Percentiles rank a stretch among this genome's conserved stretches.
These are phyloP conservation scores for Andrena hattorfiana DNA, from an alignment of 2,888 invertebrate genomes.

Conservation along the genomic window DNA sequence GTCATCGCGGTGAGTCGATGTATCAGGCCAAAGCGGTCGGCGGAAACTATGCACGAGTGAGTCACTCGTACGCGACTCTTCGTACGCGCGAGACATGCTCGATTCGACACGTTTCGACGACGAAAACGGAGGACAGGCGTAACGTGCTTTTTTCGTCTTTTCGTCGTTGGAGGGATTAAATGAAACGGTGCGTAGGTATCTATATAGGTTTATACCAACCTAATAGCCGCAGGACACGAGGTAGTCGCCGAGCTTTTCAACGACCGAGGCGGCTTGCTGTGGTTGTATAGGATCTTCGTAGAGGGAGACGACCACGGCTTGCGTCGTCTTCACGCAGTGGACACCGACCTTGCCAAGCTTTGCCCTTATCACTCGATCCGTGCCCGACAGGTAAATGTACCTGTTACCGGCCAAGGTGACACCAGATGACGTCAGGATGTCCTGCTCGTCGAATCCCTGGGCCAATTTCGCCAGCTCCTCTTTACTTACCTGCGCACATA, in stretches of 20 bases:
- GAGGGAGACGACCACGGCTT: slow-evolving; percentile 97
- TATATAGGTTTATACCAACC: slow-evolving; percentile 80
- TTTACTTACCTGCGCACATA: slow-evolving; percentile 89
- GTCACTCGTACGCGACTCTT: slow-evolving; percentile 44
- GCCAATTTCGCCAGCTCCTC: slow-evolving; percentile 96
- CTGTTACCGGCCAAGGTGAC: slow-evolving; percentile 96
- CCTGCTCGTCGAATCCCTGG: slow-evolving; percentile 95
- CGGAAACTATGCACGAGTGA: slow-evolving; percentile 68
- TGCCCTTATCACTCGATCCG: slow-evolving; percentile 96
- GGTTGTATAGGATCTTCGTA: slow-evolving; percentile 98
- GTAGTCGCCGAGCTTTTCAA: slow-evolving; percentile 99
- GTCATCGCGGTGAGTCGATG: slow-evolving; percentile 66
- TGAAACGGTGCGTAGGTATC: too few species aligned
- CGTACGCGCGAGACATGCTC: background rate
- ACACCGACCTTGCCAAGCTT: slow-evolving; percentile 97
- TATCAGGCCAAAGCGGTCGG: slow-evolving; percentile 63
- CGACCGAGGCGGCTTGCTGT: slow-evolving; percentile 98
- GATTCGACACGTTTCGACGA: background rate
- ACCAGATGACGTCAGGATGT: slow-evolving; percentile 94
- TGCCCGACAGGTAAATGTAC: slow-evolving; percentile 98
- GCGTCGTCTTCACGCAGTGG: slow-evolving; percentile 98
- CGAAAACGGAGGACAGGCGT: background rate
- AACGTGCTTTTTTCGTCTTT: too few species aligned
- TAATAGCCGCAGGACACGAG: slow-evolving; percentile 98
- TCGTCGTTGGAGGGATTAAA: too few species aligned